Evolutionary conservation across 2,113 vertebrate genomes (phyloP).

Genomic region (Noturus placidus): DNA sequence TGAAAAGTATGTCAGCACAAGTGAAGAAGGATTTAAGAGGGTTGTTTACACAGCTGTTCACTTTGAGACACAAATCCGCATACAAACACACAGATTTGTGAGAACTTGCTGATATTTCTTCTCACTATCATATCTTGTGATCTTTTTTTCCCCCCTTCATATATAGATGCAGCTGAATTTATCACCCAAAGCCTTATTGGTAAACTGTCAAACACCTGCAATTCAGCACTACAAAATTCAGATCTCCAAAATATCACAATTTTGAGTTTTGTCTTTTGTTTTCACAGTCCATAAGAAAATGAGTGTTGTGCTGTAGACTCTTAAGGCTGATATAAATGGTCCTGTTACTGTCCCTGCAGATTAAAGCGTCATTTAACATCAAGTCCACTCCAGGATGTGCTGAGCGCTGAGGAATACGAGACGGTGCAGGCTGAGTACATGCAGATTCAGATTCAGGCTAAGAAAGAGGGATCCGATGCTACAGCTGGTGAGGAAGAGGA

Average conservation of each 20-base stretch:
- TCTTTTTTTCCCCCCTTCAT: constrained; percentile 55
- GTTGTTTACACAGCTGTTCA: constrained; percentile 44
- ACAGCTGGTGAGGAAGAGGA: constrained; percentile 64
- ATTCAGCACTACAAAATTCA: constrained; percentile 51
- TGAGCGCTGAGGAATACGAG: constrained; percentile 74
- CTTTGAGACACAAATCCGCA: constrained; percentile 40
- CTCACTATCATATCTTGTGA: constrained; percentile 53
- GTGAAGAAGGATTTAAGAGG: constrained; percentile 15
- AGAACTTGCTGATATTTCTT: constrained; percentile 51
- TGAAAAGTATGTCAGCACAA: constrained; percentile 71
- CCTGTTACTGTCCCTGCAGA: constrained; percentile 59
- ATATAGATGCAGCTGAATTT: constrained; percentile 58
- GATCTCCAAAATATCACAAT: constrained; percentile 56
- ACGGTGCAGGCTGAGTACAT: constrained; percentile 68
- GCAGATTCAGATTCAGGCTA: constrained; percentile 66
- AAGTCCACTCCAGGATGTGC: constrained; percentile 67
- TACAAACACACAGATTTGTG: constrained; percentile 52
- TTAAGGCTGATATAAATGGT: constrained; percentile 17
- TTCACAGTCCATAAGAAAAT: constrained; percentile 48
- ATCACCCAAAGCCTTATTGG: constrained; percentile 58
- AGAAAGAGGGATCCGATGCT: constrained; percentile 62
- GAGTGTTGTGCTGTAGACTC: neutral
- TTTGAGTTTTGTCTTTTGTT: constrained; percentile 38
- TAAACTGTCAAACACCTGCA: constrained; percentile 57
- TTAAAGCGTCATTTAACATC: constrained; percentile 75